These are phyloP conservation scores for Tetraneura akinire DNA, from an alignment of 1,140 invertebrate genomes.

Conservation along the genomic window DNA sequence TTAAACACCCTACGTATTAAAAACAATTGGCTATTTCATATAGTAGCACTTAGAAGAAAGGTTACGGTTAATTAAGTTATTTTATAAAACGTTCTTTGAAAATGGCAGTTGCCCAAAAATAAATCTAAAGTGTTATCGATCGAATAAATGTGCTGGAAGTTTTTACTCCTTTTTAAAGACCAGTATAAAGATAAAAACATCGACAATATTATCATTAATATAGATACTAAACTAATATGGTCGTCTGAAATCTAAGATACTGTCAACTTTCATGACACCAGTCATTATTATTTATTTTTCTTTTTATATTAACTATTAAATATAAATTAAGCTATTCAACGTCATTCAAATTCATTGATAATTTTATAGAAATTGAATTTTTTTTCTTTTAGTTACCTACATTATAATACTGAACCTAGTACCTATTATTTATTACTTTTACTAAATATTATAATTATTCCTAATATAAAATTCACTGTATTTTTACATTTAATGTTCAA, in stretches of 20 bases:
- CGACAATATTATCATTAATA: not conserved
- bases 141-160: constrained; percentile 25
- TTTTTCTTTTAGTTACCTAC: too few species aligned
- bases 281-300: not conserved
- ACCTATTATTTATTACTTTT: too few species aligned
- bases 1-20: not conserved
- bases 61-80: constrained; percentile 37
- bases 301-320: not conserved
- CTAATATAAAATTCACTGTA: too few species aligned
- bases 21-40: constrained; percentile 12
- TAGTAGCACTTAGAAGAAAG: constrained; percentile 4
- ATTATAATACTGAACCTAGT: too few species aligned
- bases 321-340: not conserved
- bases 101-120: constrained; percentile 26
- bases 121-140: constrained; percentile 24
- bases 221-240: not conserved
- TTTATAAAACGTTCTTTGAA: constrained; percentile 5
- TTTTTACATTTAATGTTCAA: too few species aligned
- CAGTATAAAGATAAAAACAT: not conserved
- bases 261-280: too few species aligned
- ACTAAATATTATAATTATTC: too few species aligned
- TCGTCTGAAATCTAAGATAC: not conserved
- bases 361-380: too few species aligned
- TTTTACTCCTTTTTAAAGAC: constrained; percentile 8
- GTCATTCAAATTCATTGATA: not conserved